Conservation (phyloP, 2,888 invertebrate species). For the Pseudoips prasinana region DNA sequence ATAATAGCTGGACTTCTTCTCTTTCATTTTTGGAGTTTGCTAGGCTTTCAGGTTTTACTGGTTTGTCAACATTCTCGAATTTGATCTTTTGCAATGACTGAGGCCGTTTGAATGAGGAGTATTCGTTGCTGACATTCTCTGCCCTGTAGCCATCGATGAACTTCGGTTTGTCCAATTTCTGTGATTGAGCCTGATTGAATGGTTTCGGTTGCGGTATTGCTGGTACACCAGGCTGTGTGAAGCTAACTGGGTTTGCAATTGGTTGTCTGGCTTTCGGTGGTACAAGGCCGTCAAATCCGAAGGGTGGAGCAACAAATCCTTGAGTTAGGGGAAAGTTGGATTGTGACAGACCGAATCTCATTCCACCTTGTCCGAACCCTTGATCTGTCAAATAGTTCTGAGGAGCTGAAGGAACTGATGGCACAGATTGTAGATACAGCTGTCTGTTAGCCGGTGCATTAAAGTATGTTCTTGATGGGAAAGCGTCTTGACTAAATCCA, state of each 20-base stretch:
- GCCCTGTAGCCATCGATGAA: constrained; percentile 69
- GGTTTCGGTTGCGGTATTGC: constrained; percentile 48
- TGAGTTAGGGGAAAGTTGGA: constrained; percentile 66
- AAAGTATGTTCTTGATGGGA: constrained; percentile 58
- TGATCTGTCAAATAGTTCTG: constrained; percentile 70
- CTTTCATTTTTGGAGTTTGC: constrained; percentile 62
- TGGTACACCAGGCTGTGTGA: constrained; percentile 30
- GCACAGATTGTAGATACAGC: constrained; percentile 65
- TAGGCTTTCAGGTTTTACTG: constrained; percentile 43
- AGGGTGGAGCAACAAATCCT: constrained; percentile 64
- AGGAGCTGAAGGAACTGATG: constrained; percentile 67
- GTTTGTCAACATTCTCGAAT: constrained; percentile 57
- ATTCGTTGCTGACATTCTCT: constrained; percentile 54
- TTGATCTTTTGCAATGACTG: constrained; percentile 68
- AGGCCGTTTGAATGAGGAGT: constrained; percentile 38
- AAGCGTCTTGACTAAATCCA: constrained; percentile 55
- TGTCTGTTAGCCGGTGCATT: constrained; percentile 61
- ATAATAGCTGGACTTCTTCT: constrained; percentile 89
- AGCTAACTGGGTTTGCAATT: constrained; percentile 49
- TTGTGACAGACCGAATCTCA: constrained; percentile 67
- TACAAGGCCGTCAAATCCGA: constrained; percentile 55
- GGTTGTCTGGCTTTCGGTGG: constrained; percentile 50
- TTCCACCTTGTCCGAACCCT: constrained; percentile 63
- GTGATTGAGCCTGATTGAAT: constrained; percentile 45
- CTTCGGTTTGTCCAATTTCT: constrained; percentile 55